Evolutionary conservation across 2,113 vertebrate genomes (phyloP).

Genomic region (Chaenogobius annularis): DNA sequence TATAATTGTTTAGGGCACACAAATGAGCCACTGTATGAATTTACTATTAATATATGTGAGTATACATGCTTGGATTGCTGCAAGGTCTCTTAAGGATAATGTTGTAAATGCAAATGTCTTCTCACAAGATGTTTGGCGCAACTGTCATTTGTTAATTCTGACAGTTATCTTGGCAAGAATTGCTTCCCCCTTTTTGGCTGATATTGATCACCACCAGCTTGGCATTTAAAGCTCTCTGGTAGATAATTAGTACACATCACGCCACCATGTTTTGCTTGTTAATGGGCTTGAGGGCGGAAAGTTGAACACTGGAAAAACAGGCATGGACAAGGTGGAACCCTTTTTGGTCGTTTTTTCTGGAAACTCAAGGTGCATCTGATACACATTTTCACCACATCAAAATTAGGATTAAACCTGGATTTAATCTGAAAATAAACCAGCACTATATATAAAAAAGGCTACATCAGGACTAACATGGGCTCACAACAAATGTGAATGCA

Average conservation of each 20-base stretch:
- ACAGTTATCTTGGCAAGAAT: slow-evolving; percentile 17
- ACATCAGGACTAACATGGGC: no score
- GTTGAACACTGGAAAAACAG: neutral
- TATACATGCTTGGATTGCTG: neutral
- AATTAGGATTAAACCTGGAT: no score
- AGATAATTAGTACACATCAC: slow-evolving; percentile 40
- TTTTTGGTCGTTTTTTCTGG: neutral
- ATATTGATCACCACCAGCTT: slow-evolving; percentile 41
- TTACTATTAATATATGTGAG: neutral
- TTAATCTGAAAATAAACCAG: no score
- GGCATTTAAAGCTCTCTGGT: slow-evolving; percentile 33
- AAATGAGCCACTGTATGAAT: slow-evolving; percentile 12
- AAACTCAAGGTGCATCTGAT: neutral
- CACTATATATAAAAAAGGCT: no score
- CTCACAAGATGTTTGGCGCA: slow-evolving; percentile 5
- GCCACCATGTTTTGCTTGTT: slow-evolving; percentile 13
- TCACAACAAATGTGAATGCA: no score
- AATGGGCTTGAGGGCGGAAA: slow-evolving; percentile 12
- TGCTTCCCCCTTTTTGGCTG: slow-evolving; percentile 13
- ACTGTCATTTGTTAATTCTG: slow-evolving; percentile 13
- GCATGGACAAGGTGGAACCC: neutral
- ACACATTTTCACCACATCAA: no score
- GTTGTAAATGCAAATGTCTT: neutral
- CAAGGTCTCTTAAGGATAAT: neutral
- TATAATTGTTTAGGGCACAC: neutral